Conservation (phyloP, 1,140 invertebrate species). For the Pseudomyrmex dendroicus region DNA sequence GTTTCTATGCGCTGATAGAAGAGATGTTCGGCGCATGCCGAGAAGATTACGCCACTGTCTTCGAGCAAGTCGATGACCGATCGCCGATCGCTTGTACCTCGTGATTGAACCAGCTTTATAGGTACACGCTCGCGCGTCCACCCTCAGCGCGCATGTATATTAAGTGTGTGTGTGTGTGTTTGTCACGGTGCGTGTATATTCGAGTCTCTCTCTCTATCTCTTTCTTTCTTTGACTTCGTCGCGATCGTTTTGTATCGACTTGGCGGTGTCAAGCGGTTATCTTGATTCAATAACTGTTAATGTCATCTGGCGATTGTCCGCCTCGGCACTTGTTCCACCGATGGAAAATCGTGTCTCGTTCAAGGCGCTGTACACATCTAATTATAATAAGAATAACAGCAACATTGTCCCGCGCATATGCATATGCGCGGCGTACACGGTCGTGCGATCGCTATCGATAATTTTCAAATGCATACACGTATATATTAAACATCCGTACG, state of each 20-base stretch:
- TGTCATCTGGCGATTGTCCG: constrained; percentile 74
- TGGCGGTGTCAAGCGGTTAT: constrained; percentile 67
- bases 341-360: constrained; percentile 51
- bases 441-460: constrained; percentile 46
- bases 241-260: constrained; percentile 69
- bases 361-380: constrained; percentile 57
- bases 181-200: constrained; percentile 54
- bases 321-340: constrained; percentile 53
- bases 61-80: constrained; percentile 59
- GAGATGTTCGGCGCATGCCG: constrained; percentile 33
- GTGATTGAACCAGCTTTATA: constrained; percentile 72
- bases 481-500: neutral
- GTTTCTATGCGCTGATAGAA: constrained; percentile 44
- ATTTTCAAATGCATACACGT: constrained; percentile 29
- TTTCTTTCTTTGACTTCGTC: constrained; percentile 23
- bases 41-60: constrained; percentile 70
- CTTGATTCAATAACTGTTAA: constrained; percentile 80
- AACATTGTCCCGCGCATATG: constrained; percentile 49
- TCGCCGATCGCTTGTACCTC: constrained; percentile 69
- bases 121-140: constrained; percentile 58
- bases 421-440: constrained; percentile 43
- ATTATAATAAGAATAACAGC: constrained; percentile 61
- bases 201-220: constrained; percentile 31
- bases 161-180: neutral
- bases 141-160: constrained; percentile 52